These are phyloP conservation scores for Picathartes gymnocephalus DNA, from an alignment of 2,113 vertebrate genomes.

Conservation along the genomic window DNA sequence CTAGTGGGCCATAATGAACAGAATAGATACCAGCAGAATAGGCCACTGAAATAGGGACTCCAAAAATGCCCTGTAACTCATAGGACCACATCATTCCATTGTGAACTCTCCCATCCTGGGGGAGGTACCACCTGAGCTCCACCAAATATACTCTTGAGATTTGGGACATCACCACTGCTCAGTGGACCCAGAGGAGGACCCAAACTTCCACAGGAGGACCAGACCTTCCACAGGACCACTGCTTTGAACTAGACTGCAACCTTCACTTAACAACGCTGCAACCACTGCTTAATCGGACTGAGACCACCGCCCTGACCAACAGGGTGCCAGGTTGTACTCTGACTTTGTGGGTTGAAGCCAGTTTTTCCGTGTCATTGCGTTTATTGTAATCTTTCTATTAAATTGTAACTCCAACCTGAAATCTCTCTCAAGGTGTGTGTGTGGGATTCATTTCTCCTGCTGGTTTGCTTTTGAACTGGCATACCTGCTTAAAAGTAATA, in stretches of 20 bases:
- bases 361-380: not conserved
- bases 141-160: not conserved
- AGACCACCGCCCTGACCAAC: not conserved
- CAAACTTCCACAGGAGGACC: fast-evolving
- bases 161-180: not conserved
- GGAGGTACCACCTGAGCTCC: not conserved
- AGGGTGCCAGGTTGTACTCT: not conserved
- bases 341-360: not conserved
- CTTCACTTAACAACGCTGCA: not conserved
- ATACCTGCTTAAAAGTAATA: not conserved
- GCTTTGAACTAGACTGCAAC: not conserved
- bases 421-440: not conserved
- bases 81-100: not conserved
- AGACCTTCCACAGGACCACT: too few species aligned
- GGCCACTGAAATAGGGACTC: not conserved
- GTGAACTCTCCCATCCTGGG: not conserved
- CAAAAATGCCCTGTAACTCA: not conserved
- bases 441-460: not conserved
- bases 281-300: not conserved
- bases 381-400: not conserved
- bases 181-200: not conserved
- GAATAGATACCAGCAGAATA: not conserved
- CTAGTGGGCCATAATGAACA: not conserved
- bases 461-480: not conserved
- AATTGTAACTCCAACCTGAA: not conserved